phyloP scores from a whole-genome alignment of 2,113 vertebrate species.

The Catharus fuscescens region DNA sequence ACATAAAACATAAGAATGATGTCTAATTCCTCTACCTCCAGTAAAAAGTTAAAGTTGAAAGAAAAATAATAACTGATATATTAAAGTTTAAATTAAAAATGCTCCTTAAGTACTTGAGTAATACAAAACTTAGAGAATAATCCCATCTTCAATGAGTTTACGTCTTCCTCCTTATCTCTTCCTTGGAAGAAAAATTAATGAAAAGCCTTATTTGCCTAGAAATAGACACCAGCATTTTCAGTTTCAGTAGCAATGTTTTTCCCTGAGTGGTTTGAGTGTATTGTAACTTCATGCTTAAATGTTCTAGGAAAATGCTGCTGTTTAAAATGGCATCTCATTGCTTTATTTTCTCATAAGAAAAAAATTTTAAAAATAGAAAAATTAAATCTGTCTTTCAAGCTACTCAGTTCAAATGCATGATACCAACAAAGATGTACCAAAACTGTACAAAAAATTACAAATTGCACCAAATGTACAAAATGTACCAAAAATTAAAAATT shows the following conservation, averaged over 20 bases:
- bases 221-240: background rate
- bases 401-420: background rate
- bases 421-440: background rate
- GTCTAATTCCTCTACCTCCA: background rate
- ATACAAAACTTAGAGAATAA: background rate
- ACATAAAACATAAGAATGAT: background rate
- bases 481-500: background rate
- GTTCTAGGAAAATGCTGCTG: background rate
- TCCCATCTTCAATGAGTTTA: background rate
- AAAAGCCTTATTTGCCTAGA: background rate
- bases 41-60: background rate
- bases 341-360: background rate
- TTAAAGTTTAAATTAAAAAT: background rate
- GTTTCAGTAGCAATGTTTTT: background rate
- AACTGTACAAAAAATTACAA: background rate
- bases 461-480: too few species aligned
- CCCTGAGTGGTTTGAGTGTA: rapidly evolving
- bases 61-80: background rate
- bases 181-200: background rate
- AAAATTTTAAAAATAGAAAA: background rate
- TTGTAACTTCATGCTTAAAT: background rate
- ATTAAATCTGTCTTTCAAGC: background rate
- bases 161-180: background rate
- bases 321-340: background rate
- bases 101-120: background rate